Evolutionary conservation across 2,888 invertebrate genomes (phyloP).

Genomic region (Cephus runcator): DNA sequence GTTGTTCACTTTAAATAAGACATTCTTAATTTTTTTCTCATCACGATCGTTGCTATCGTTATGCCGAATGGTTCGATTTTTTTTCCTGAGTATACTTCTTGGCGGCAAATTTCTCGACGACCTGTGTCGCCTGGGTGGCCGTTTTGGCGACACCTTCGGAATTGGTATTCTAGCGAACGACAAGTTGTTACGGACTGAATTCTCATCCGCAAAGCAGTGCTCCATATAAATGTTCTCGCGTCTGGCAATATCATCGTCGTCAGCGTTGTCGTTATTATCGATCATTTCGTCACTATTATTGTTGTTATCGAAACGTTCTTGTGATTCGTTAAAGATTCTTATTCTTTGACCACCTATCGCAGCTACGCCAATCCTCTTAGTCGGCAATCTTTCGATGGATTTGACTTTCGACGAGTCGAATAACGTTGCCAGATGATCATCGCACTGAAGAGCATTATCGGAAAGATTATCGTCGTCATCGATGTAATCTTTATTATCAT

Average conservation of each 20-base stretch:
- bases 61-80: slow-evolving; percentile 8
- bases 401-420: slow-evolving; percentile 62
- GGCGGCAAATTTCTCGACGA: slow-evolving; percentile 62
- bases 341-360: slow-evolving; percentile 79
- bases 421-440: slow-evolving; percentile 45
- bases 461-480: slow-evolving; percentile 64
- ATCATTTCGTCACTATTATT: background rate
- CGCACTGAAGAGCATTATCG: slow-evolving; percentile 57
- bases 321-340: slow-evolving; percentile 70
- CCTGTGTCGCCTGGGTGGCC: slow-evolving; percentile 71
- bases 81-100: slow-evolving; percentile 54
- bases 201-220: slow-evolving; percentile 36
- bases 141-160: slow-evolving; percentile 70
- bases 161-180: slow-evolving; percentile 55
- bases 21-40: slow-evolving; percentile 52
- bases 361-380: slow-evolving; percentile 49
- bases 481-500: slow-evolving; percentile 53
- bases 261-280: slow-evolving; percentile 55
- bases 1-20: slow-evolving; percentile 61
- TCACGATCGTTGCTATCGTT: background rate
- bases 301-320: slow-evolving; percentile 13
- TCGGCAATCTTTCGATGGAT: slow-evolving; percentile 60
- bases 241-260: slow-evolving; percentile 49
- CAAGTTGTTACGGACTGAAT: slow-evolving; percentile 31
- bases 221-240: slow-evolving; percentile 9